Evolutionary conservation across 2,888 invertebrate genomes (phyloP).

Genomic region (Chloroclysta siterata): DNA sequence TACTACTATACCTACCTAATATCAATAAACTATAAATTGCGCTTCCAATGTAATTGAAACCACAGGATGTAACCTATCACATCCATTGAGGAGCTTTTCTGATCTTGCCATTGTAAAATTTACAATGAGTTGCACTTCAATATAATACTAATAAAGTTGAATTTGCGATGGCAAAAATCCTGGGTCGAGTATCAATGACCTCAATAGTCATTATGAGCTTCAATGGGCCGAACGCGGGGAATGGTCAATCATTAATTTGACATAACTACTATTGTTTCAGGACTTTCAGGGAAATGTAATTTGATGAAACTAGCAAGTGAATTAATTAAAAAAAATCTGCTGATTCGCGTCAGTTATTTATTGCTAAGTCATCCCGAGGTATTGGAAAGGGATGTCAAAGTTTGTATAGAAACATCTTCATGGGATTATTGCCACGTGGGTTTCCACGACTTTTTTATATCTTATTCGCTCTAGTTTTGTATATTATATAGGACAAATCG

Average conservation of each 20-base stretch:
- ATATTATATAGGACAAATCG: no score
- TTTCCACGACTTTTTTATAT: no score
- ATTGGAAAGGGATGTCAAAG: no score
- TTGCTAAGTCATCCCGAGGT: no score
- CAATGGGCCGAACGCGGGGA: conserved; percentile 53
- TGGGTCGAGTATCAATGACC: conserved; percentile 61
- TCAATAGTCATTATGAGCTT: conserved; percentile 58
- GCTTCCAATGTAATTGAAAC: conserved; percentile 74
- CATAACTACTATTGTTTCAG: conserved; percentile 23
- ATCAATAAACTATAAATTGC: conserved; percentile 71
- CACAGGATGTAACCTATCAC: conserved; percentile 79
- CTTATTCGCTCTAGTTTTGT: no score
- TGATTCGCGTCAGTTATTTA: no score
- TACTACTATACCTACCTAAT: conserved; percentile 20
- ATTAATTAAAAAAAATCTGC: not conserved
- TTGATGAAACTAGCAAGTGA: not conserved
- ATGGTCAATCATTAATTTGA: conserved; percentile 35
- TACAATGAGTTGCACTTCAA: conserved; percentile 39
- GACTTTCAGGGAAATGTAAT: conserved; percentile 19
- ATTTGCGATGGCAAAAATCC: conserved; percentile 41
- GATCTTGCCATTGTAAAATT: conserved; percentile 50
- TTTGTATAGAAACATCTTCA: no score
- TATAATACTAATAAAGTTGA: conserved; percentile 44
- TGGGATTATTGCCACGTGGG: no score
- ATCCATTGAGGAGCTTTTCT: conserved; percentile 71